A percentile compares a stretch with the other conserved stretches of the same genome.
phyloP scores from a whole-genome alignment of 2,888 invertebrate genomes.

The Ellobium chinense region DNA sequence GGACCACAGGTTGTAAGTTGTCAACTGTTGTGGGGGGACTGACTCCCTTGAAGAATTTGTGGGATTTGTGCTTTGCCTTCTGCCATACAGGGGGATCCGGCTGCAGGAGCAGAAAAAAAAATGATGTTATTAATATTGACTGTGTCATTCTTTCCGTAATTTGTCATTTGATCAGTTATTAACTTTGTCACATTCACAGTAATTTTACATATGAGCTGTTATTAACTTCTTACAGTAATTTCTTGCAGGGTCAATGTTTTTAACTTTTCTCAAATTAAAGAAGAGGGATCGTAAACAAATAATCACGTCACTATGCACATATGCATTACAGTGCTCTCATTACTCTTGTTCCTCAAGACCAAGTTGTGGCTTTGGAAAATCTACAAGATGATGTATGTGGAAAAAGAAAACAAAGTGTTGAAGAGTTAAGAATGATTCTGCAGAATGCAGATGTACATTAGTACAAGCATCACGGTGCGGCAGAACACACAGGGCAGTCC shows the following conservation, averaged over 20 bases:
- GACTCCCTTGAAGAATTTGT: constrained; percentile 66
- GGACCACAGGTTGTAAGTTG: constrained; percentile 68
- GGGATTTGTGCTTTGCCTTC: constrained; percentile 75
- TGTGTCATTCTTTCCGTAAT: too few species aligned
- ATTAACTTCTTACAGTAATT: too few species aligned
- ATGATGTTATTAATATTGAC: too few species aligned
- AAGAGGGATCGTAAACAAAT: too few species aligned
- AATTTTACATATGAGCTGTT: too few species aligned
- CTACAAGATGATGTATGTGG: not conserved
- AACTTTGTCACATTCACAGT: too few species aligned
- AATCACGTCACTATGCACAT: too few species aligned
- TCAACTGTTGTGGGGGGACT: constrained; percentile 71
- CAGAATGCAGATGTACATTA: not conserved
- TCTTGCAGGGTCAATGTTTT: too few species aligned
- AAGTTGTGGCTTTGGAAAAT: not conserved
- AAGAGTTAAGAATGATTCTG: not conserved
- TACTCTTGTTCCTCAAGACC: too few species aligned
- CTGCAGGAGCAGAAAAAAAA: constrained; percentile 18
- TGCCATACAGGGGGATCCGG: constrained; percentile 81
- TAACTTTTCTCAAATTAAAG: too few species aligned
- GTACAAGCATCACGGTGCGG: not conserved
- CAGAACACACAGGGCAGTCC: constrained; percentile 5
- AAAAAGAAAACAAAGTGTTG: not conserved
- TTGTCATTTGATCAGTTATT: too few species aligned
- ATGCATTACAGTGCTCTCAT: too few species aligned